A percentile compares a stretch with the other conserved stretches of the same genome.
Conservation (phyloP, 2,113 vertebrate species). For the Delphinapterus leucas region DNA sequence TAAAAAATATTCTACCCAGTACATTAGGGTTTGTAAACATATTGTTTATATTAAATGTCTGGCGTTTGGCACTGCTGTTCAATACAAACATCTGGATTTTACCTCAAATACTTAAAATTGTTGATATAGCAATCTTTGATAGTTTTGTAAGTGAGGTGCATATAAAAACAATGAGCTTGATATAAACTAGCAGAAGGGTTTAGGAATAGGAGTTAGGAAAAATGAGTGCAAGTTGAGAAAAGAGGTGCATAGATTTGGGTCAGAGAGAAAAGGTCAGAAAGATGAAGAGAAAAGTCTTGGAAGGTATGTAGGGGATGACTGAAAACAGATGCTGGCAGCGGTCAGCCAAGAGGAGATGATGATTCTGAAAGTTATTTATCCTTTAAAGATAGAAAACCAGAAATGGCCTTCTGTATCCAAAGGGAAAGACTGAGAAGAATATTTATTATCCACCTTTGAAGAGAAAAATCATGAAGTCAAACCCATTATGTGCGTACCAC, state of each 20-base stretch:
- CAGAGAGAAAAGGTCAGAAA: constrained; percentile 44
- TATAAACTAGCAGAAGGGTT: constrained; percentile 29
- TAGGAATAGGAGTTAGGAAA: constrained; percentile 42
- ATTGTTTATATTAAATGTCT: constrained; percentile 37
- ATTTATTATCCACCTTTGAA: neutral
- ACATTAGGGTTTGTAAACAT: neutral
- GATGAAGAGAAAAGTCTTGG: constrained; percentile 44
- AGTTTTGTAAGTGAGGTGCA: neutral
- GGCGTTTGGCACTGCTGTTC: constrained; percentile 6
- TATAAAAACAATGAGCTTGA: constrained; percentile 22
- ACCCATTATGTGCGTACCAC: neutral
- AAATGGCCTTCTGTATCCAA: neutral
- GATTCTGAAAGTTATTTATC: neutral
- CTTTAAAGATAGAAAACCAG: neutral
- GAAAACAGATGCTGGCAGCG: constrained; percentile 58
- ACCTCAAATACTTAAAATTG: constrained; percentile 42
- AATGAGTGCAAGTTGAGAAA: constrained; percentile 58
- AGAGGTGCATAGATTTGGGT: constrained; percentile 21
- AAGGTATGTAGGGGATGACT: constrained; percentile 50
- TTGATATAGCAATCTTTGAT: constrained; percentile 46
- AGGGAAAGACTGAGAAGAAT: neutral
- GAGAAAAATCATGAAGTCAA: neutral
- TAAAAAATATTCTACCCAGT: neutral
- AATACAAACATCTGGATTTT: constrained; percentile 46
- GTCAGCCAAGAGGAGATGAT: neutral